Percentiles rank a stretch among this genome's conserved stretches.
Conservation (phyloP, 2,113 vertebrate genomes). For the Aspidoscelis tigris region DNA sequence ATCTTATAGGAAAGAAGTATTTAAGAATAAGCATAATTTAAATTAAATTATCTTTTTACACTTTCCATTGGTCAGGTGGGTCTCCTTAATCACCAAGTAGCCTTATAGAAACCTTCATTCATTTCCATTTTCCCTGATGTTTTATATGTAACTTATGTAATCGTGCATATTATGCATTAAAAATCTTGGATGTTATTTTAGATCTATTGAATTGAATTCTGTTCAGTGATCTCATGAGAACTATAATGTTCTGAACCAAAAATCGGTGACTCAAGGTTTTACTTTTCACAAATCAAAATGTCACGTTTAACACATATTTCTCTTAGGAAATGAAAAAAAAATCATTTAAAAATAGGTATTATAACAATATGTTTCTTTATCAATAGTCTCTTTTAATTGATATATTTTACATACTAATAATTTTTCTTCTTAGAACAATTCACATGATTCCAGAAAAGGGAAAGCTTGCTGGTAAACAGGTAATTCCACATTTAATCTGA, state of each 20-base stretch:
- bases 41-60: too few species aligned
- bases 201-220: neutral
- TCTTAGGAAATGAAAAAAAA: neutral
- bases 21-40: too few species aligned
- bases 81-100: neutral
- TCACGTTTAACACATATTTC: neutral
- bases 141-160: neutral
- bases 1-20: too few species aligned
- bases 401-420: constrained; percentile 12
- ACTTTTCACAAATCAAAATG: neutral
- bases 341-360: too few species aligned
- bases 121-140: neutral
- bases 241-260: neutral
- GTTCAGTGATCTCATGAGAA: neutral
- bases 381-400: neutral
- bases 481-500: constrained; percentile 41
- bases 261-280: neutral
- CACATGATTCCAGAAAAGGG: constrained; percentile 12
- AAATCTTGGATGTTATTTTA: neutral
- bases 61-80: too few species aligned
- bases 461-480: neutral
- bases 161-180: neutral
- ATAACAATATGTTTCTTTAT: neutral
- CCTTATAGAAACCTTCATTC: neutral
- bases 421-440: neutral